Base-by-base conservation (phyloP, 30 jellyfish, hydroid and myxozoan species). In the Hydractinia echinata region DNA sequence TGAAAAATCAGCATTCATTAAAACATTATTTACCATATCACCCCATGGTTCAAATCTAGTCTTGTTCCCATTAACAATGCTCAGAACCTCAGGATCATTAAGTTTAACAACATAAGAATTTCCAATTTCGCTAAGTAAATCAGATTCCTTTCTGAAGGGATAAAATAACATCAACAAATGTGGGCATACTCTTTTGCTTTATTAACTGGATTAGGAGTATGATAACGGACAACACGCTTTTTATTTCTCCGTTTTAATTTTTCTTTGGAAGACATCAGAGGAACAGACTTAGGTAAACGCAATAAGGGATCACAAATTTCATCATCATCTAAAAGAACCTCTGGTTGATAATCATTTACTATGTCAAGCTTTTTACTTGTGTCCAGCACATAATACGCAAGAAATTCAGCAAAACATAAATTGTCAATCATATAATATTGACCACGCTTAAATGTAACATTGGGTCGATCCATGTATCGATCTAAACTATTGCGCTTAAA, bases 1-100 rank as follows among this genome's bases (percentile, higher is more conserved):
- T 58, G 69, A 15, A 68, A 68, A 68, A 30, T 68, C 79, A 14
- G 18, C 70, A 68, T 68, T 68, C 79, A 68, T 15, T 20, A 68
- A 68, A 11, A 60, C n/a, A 13, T 60, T 14, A 16, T 60, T 16
- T 60, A 16, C 70, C 19, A 60, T 14, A 60, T 60, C 70, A 60
- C 70, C 70, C 70, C 70, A 60, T 60, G 70, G 70, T 60, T 60
- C 70, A 60, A 60, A 60, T 60, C 19, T 60, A 13, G 70, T 1
- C 19, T 60, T 60, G 19, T 60, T 60, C 19, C 2, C 70, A 60
- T 60, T 60, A 14, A 60, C 70, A 60, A 60, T 16, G 19, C 19
- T 60, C 19, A 60, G 19, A 60, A 60, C 19, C n/a, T 60, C 70
- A 60, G 70, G 19, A 60, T 16, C n/a, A 13, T 13, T 60, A 16